Base-by-base conservation (phyloP, 2,888 invertebrate genomes). In the Andrena bicolor region DNA sequence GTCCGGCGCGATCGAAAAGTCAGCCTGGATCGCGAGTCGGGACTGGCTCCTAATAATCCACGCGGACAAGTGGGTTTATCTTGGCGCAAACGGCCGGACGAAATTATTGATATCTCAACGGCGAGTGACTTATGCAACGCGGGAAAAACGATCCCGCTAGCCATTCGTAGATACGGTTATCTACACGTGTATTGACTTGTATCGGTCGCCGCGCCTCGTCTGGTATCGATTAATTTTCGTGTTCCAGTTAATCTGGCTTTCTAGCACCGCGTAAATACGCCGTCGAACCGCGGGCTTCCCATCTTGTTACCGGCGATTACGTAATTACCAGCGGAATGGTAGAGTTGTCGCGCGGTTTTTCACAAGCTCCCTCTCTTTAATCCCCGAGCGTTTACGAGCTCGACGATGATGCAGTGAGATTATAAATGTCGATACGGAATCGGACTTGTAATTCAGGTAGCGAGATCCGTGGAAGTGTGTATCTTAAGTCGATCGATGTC, bases 401-500 rank as follows among this genome's bases (percentile, higher is more conserved):
- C 60, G 53, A 10, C 51, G 60, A 80, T 74, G 71, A 69, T 28
- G 71, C 74, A 20, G 61, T 28, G 72, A 87, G 87, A 86, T 87
- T 84, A 76, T 76, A 75, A 41, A 78, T 68, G 76, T 76, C 76
- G 83, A 84, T 76, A 78, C 53, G 73, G 20, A 80, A 80, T 76
- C 75, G 51, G 56, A 66, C 60, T 28, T 70, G 77, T 87, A 85
- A 86, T 64, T 87, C 87, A 77, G 63, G 61, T 70, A 79, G 69
- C 77, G 53, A 41, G 41, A 81, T 66, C 69, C 58, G 51, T 69
- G 68, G 28, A 75, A 76, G 61, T 49, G 60, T 48, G 69, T 83
- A 83, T 86, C 82, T 84, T 74, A 74, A 86, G 71, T 71, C 82
- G 76, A 80, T 88, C 86, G 65, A 66, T 66, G 84, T 77, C 68